Evolutionary conservation across 2,888 invertebrate species (phyloP).

Genomic region (Muscina levida): DNA sequence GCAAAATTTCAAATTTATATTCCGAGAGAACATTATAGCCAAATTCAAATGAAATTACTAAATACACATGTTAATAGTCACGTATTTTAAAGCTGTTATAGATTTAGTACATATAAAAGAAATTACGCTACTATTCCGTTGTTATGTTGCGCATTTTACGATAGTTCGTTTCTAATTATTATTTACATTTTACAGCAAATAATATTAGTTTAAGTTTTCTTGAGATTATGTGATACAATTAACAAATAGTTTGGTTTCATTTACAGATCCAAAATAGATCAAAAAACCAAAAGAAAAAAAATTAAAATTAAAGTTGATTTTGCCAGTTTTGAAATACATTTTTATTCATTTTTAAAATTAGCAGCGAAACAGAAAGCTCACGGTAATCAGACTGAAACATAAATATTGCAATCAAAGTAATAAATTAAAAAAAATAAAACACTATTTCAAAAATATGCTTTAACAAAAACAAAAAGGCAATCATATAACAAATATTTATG

Average conservation of each 20-base stretch:
- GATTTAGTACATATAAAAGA: not conserved
- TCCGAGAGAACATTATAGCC: not conserved
- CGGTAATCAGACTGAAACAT: constrained; percentile 14
- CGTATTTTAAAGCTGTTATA: too few species aligned
- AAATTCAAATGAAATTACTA: too few species aligned
- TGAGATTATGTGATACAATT: constrained; percentile 16
- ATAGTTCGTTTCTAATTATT: constrained; percentile 51
- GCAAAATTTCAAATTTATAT: constrained; percentile 45
- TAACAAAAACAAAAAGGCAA: constrained; percentile 1
- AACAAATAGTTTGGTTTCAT: constrained; percentile 34
- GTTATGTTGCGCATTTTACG: constrained; percentile 18
- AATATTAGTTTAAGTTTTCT: constrained; percentile 42
- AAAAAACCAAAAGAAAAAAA: constrained; percentile 19
- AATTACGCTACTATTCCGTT: constrained; percentile 10
- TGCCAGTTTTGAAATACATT: not conserved
- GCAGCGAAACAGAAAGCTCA: not conserved
- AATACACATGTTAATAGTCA: too few species aligned
- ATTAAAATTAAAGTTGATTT: constrained; percentile 22
- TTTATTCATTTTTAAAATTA: constrained; percentile 19
- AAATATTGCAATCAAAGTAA: constrained; percentile 36
- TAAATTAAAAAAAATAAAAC: constrained; percentile 40
- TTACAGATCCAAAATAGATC: constrained; percentile 14
- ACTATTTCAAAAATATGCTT: constrained; percentile 18
- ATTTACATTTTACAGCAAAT: constrained; percentile 54
- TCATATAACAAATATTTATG: not conserved